Evolutionary conservation across 2,888 invertebrate genomes (phyloP).

Genomic region (Pseudoips prasinana): DNA sequence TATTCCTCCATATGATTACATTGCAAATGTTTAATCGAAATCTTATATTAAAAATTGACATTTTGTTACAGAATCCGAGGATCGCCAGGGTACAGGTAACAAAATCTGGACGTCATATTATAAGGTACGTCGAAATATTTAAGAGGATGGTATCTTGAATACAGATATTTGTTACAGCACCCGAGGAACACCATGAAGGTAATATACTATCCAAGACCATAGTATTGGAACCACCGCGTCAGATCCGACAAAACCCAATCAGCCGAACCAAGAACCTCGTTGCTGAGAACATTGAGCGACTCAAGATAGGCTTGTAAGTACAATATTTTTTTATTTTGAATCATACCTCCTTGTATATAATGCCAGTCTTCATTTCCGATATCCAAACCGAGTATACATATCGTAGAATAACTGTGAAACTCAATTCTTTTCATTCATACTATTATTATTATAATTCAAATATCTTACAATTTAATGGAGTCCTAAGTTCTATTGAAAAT

Average conservation of each 20-base stretch:
- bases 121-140: not conserved
- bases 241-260: conserved; percentile 56
- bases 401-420: too few species aligned
- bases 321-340: too few species aligned
- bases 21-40: too few species aligned
- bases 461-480: too few species aligned
- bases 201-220: conserved; percentile 19
- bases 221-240: conserved; percentile 45
- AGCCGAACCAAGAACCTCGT: conserved; percentile 61
- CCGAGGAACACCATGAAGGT: conserved; percentile 32
- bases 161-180: conserved; percentile 7
- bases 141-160: not conserved
- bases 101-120: not conserved
- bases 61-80: not conserved
- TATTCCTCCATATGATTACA: too few species aligned
- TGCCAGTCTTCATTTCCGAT: too few species aligned
- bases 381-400: too few species aligned
- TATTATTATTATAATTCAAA: too few species aligned
- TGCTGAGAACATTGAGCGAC: conserved; percentile 50
- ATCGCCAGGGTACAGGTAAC: too few species aligned
- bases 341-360: too few species aligned
- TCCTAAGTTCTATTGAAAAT: too few species aligned
- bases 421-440: too few species aligned
- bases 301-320: conserved; percentile 61
- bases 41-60: not conserved